Percentiles rank a stretch among this genome's conserved stretches.
Conservation (phyloP, 1,140 invertebrate genomes). For the Pygmarrhopalites habei region DNA sequence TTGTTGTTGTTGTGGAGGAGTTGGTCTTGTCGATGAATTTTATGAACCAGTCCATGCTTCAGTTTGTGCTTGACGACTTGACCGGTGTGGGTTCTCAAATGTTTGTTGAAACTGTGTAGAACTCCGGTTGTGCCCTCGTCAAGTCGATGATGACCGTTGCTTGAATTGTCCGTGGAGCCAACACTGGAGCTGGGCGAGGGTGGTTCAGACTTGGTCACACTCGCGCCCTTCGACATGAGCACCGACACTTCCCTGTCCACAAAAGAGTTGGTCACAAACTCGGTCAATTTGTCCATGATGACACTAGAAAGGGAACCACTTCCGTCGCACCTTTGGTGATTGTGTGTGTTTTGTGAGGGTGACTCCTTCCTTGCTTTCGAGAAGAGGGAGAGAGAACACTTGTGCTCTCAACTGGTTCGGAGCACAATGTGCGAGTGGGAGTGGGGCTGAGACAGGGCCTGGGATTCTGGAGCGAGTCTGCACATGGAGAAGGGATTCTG, state of each 20-base stretch:
- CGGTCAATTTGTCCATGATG: constrained; percentile 38
- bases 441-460: too few relatives aligned
- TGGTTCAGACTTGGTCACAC: constrained; percentile 24
- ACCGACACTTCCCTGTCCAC: constrained; percentile 25
- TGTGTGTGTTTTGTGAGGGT: too few relatives aligned
- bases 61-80: neutral
- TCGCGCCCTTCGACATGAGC: neutral
- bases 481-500: too few relatives aligned
- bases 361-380: too few relatives aligned
- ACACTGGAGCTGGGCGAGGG: constrained; percentile 14
- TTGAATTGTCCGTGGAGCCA: neutral
- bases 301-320: too few relatives aligned
- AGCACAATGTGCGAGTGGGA: too few relatives aligned
- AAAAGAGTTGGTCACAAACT: constrained; percentile 39
- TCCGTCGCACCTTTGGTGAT: too few relatives aligned
- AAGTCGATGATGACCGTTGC: neutral
- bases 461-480: too few relatives aligned
- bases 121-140: neutral
- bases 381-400: too few relatives aligned
- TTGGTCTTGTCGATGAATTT: neutral
- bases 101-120: neutral
- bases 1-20: neutral
- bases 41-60: neutral
- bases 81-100: too few relatives aligned
- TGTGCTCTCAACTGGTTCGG: too few relatives aligned